Evolutionary conservation across 2,888 invertebrate genomes (phyloP).

Genomic region (Drosophila borborema): DNA sequence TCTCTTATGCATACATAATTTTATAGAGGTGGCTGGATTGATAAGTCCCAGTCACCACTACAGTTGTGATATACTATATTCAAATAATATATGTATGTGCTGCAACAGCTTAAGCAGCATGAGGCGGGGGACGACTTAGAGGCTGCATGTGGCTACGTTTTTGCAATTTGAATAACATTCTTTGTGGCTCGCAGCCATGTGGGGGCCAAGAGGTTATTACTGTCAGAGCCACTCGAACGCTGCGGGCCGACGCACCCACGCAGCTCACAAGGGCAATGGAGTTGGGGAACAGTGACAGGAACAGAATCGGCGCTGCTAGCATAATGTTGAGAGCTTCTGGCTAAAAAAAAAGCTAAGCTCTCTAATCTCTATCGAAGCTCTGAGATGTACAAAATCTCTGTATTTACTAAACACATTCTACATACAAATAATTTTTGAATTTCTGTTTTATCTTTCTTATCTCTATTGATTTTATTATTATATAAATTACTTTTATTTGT

Average conservation of each 20-base stretch:
- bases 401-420: no score
- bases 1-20: constrained; percentile 47
- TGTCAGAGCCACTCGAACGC: constrained; percentile 70
- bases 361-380: no score
- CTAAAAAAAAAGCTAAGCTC: neutral
- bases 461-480: no score
- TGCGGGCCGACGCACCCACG: constrained; percentile 59
- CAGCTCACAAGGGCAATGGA: constrained; percentile 27
- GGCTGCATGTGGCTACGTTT: constrained; percentile 44
- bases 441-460: no score
- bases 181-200: constrained; percentile 48
- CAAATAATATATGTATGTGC: constrained; percentile 26
- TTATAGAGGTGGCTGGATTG: constrained; percentile 20
- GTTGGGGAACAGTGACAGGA: neutral
- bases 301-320: neutral
- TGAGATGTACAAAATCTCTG: no score
- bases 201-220: constrained; percentile 76
- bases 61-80: neutral
- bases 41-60: neutral
- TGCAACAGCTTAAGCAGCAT: neutral
- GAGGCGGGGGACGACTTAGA: neutral
- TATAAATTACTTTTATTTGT: no score
- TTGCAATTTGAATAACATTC: constrained; percentile 68
- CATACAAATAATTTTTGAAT: no score
- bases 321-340: neutral